Evolutionary conservation across 2,888 invertebrate genomes (phyloP).

Genomic region (Eurytoma californica): DNA sequence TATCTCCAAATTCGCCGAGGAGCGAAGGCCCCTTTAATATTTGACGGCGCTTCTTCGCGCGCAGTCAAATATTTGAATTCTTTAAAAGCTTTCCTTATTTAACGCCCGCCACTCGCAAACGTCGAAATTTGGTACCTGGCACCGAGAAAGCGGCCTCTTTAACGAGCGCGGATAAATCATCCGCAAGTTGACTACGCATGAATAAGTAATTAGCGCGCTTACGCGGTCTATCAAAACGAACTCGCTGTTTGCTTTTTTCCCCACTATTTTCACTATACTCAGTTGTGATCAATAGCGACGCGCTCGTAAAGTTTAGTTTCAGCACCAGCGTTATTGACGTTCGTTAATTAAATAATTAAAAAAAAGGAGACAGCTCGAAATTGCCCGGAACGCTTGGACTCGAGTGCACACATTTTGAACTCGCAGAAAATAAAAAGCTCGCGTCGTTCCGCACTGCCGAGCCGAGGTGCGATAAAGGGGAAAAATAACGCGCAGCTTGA

Average conservation of each 20-base stretch:
- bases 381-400: no score
- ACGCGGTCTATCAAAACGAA: not conserved
- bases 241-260: no score
- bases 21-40: not conserved
- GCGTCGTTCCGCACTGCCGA: slow-evolving; percentile 18
- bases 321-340: no score
- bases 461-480: slow-evolving; percentile 19
- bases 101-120: not conserved
- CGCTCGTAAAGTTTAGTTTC: no score
- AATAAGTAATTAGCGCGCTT: not conserved
- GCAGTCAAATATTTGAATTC: slow-evolving; percentile 35
- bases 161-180: not conserved
- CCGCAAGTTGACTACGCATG: not conserved
- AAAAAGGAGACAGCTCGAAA: no score
- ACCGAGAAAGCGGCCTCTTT: not conserved
- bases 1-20: no score
- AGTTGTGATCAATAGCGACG: no score
- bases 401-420: no score
- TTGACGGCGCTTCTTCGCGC: not conserved
- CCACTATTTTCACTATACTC: no score
- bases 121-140: slow-evolving; percentile 10
- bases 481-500: slow-evolving; percentile 20
- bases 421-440: no score
- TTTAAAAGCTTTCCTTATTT: slow-evolving; percentile 28
- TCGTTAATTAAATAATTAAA: no score